Conservation (phyloP, 2,888 invertebrate genomes). For the Flabesymbios commensalis region DNA sequence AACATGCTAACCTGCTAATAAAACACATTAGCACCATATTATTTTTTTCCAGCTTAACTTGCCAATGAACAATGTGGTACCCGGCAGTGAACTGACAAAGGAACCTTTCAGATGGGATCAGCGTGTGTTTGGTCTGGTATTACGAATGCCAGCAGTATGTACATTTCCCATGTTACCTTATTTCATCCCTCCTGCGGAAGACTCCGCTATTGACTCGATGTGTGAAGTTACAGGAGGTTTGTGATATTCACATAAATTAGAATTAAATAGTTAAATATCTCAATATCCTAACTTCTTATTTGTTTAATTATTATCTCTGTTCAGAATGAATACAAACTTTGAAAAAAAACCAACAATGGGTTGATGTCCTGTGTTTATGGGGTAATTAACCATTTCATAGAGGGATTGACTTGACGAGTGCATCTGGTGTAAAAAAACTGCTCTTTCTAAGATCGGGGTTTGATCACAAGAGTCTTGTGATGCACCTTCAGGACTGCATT, state of each 20-base stretch:
- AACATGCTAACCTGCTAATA: too few species aligned
- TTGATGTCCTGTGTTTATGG: neutral
- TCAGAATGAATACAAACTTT: neutral
- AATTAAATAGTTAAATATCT: neutral
- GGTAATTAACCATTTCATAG: too few species aligned
- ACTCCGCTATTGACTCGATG: constrained; percentile 95
- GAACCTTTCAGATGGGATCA: constrained; percentile 99
- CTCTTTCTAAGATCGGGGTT: too few species aligned
- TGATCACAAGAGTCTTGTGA: too few species aligned
- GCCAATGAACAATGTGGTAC: constrained; percentile 88
- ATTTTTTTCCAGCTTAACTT: constrained; percentile 73
- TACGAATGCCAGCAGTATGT: constrained; percentile 83
- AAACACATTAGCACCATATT: too few species aligned
- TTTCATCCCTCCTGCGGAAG: constrained; percentile 84
- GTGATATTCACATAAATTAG: neutral
- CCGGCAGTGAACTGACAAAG: constrained; percentile 93
- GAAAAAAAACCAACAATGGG: neutral
- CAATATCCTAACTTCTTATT: too few species aligned
- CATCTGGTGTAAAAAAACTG: too few species aligned
- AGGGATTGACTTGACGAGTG: too few species aligned
- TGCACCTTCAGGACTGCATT: too few species aligned
- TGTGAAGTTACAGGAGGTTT: constrained; percentile 97
- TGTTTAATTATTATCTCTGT: constrained; percentile 1
- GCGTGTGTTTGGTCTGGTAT: constrained; percentile 90
- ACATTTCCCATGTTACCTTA: constrained; percentile 67